These are phyloP conservation scores for Cephus pygmeus DNA, from an alignment of 2,888 invertebrate genomes.

Conservation along the genomic window DNA sequence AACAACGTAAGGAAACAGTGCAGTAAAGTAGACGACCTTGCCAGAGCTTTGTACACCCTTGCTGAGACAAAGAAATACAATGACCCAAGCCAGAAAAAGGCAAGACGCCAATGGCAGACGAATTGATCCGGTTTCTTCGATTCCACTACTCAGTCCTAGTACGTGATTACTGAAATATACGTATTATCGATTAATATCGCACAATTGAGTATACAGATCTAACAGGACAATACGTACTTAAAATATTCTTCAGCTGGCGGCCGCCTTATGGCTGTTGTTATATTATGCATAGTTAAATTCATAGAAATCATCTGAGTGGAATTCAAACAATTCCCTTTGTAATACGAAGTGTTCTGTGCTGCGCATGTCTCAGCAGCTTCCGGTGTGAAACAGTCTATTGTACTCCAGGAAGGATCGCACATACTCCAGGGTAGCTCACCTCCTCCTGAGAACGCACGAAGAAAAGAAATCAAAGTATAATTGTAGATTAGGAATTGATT, in stretches of 20 bases:
- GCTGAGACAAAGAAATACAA: slow-evolving; percentile 81
- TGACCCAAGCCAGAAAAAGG: slow-evolving; percentile 81
- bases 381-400: slow-evolving; percentile 77
- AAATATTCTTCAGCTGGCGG: slow-evolving; percentile 82
- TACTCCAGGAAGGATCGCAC: slow-evolving; percentile 79
- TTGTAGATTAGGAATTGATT: neutral
- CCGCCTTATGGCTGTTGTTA: slow-evolving; percentile 70
- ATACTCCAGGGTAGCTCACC: slow-evolving; percentile 76
- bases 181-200: neutral
- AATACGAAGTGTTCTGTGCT: slow-evolving; percentile 74
- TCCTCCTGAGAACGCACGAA: slow-evolving; percentile 34
- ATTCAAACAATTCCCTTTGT: slow-evolving; percentile 73
- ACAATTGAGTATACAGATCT: neutral
- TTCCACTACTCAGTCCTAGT: slow-evolving; percentile 77
- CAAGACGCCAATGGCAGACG: slow-evolving; percentile 79
- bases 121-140: slow-evolving; percentile 77
- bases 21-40: slow-evolving; percentile 83
- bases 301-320: slow-evolving; percentile 69
- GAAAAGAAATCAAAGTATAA: neutral
- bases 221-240: slow-evolving; percentile 65
- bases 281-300: slow-evolving; percentile 63
- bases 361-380: slow-evolving; percentile 74
- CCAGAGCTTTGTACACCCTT: slow-evolving; percentile 85
- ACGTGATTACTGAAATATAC: slow-evolving; percentile 68
- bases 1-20: slow-evolving; percentile 81